Evolutionary conservation across 2,888 invertebrate genomes (phyloP), one percentile per base, ranked within the genome.

Genomic region (Notodonta dromedarius): DNA sequence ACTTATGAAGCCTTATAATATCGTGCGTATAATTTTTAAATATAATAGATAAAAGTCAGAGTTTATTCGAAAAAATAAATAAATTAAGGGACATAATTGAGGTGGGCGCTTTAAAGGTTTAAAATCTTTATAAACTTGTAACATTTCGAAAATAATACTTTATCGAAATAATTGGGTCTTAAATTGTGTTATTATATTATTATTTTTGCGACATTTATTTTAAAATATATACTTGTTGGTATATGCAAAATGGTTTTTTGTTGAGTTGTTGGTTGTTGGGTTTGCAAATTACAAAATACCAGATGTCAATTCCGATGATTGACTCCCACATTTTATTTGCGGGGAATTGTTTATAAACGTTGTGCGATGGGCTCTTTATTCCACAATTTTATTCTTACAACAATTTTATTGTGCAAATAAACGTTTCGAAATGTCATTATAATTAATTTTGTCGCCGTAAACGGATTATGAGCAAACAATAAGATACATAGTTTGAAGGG

Each of bases 141-240:
- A 52, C 32, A 52, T 32, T 52, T 12, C 4, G 9, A 52, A 12
- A 52, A 32, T 32, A 52, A 32, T 32, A 52, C 32, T 32, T 50
- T 50, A 53, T 35, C n/a, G 55, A 39, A 40, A 40, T 55, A 40
- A 55, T 55, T 55, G 55, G 14, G 39, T 40, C 9, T 55, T 55
- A 55, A 55, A 39, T 55, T 55, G 40, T 14, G 14, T 55, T 12
- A 16, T 52, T 55, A 55, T 55, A 39, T 11, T 16, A 8, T 60
- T 16, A 6, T 60, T 66, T 13, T 35, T 35, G 52, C 32, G 70
- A 73, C 60, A 66, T 73, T 66, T 69, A 61, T 54, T 65, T 59
- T 42, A 59, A 62, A 56, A 59, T 58, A 59, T 58, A 59, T 58
- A 69, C 59, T 56, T 55, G 74, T 70, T 70, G 71, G 54, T 62